phyloP scores from a whole-genome alignment of 1,140 invertebrate species.

The Chironomus tepperi region DNA sequence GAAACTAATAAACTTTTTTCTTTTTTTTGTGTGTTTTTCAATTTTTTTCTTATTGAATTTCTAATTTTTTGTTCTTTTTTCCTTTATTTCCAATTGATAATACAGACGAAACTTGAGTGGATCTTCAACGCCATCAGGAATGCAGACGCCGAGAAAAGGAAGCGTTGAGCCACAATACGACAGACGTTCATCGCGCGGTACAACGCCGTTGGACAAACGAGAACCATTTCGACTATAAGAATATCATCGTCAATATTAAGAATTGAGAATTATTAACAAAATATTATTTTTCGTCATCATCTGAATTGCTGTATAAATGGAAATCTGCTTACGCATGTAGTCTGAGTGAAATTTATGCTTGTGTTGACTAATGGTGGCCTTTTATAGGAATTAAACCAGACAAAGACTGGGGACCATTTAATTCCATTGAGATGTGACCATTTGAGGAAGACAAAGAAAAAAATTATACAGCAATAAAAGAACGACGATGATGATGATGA shows the following conservation, averaged over 20 bases:
- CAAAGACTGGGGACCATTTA: conserved; percentile 7
- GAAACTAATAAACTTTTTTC: not conserved
- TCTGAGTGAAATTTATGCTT: not conserved
- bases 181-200: conserved; percentile 43
- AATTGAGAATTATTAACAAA: not conserved
- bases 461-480: not conserved
- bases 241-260: conserved; percentile 26
- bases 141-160: conserved; percentile 39
- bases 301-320: not conserved
- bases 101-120: conserved; percentile 38
- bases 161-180: conserved; percentile 38
- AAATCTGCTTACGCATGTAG: not conserved
- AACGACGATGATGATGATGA: not conserved
- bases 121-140: conserved; percentile 38
- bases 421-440: not conserved
- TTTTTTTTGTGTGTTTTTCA: not conserved
- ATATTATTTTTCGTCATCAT: not conserved
- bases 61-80: not conserved
- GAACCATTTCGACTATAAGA: conserved; percentile 57
- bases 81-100: not conserved
- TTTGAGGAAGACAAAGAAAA: not conserved
- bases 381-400: conserved; percentile 7
- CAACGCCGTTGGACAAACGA: conserved; percentile 49
- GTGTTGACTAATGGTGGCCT: not conserved
- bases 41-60: not conserved